These are phyloP conservation scores for Baryphthengus martii DNA, from an alignment of 2,113 vertebrate species.

Conservation along the genomic window DNA sequence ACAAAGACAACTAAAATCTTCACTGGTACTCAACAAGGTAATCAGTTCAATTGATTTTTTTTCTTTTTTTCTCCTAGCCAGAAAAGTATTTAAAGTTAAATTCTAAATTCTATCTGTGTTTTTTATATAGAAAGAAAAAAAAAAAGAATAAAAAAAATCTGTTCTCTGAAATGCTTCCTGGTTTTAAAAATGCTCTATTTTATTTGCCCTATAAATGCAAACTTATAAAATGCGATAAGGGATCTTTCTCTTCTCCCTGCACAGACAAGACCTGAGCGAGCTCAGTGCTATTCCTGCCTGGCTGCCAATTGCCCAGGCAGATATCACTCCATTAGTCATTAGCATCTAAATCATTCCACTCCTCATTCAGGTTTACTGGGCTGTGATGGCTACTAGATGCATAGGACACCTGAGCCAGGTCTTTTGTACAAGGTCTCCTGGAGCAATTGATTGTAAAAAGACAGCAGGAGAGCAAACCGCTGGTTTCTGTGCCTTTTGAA, in stretches of 20 bases:
- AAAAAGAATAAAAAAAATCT: not conserved
- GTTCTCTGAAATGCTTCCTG: slow-evolving; percentile 43
- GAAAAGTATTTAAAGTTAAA: slow-evolving; percentile 58
- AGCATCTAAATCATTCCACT: slow-evolving; percentile 63
- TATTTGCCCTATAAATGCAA: slow-evolving; percentile 62
- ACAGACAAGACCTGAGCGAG: slow-evolving; percentile 14
- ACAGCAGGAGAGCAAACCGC: slow-evolving; percentile 49
- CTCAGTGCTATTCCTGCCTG: slow-evolving; percentile 19
- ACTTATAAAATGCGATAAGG: slow-evolving; percentile 58
- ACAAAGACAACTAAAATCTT: slow-evolving; percentile 62
- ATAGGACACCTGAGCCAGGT: slow-evolving; percentile 66
- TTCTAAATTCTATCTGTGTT: slow-evolving; percentile 47
- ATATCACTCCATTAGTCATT: slow-evolving; percentile 65
- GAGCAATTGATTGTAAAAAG: slow-evolving; percentile 61
- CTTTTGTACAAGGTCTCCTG: slow-evolving; percentile 59
- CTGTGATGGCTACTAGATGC: slow-evolving; percentile 59
- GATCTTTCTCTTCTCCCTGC: slow-evolving; percentile 40
- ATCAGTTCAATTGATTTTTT: slow-evolving; percentile 58
- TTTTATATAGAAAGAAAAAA: not conserved
- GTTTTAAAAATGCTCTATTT: slow-evolving; percentile 48
- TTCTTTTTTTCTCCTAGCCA: not conserved
- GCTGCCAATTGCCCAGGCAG: slow-evolving; percentile 41
- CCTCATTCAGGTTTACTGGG: slow-evolving; percentile 63
- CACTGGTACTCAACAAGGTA: slow-evolving; percentile 56
- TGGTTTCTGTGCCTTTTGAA: slow-evolving; percentile 23